phyloP scores from a whole-genome alignment of 30 jellyfish, hydroid and myxozoan species.

The Aurelia aurita region DNA sequence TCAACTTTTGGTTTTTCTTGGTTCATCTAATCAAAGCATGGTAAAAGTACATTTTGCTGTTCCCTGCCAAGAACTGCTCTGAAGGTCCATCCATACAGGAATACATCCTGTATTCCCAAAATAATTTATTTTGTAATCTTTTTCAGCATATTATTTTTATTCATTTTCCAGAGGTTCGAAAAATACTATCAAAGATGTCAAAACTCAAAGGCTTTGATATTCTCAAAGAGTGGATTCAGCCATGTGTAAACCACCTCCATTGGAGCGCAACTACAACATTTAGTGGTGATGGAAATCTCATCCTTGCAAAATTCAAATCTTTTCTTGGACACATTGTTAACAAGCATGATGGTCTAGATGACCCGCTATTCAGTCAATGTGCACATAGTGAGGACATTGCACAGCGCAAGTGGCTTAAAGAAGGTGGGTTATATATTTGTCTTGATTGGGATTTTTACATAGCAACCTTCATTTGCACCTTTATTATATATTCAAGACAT shows the following conservation, averaged over 20 bases:
- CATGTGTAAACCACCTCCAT: conserved; percentile 19
- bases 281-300: conserved; percentile 25
- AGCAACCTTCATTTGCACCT: background rate
- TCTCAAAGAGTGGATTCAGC: conserved; percentile 26
- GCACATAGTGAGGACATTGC: conserved; percentile 27
- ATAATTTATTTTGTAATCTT: conserved; percentile 3
- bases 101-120: background rate
- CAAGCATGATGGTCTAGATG: conserved; percentile 3
- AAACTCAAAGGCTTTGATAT: conserved; percentile 25
- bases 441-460: background rate
- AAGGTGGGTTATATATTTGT: conserved; percentile 3
- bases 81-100: background rate
- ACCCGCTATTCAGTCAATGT: conserved; percentile 18
- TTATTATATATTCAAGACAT: background rate
- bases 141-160: background rate
- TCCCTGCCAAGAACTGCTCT: background rate
- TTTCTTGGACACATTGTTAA: conserved; percentile 35
- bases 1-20: no score
- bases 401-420: conserved; percentile 20
- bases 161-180: conserved; percentile 20
- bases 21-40: no score
- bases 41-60: background rate
- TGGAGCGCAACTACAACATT: conserved; percentile 24
- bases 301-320: conserved; percentile 28
- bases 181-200: conserved; percentile 9